Percentiles rank a stretch among this genome's conserved stretches.
Evolutionary conservation across 2,888 invertebrate species (phyloP).

Genomic region (Mechanitis mazaeus): DNA sequence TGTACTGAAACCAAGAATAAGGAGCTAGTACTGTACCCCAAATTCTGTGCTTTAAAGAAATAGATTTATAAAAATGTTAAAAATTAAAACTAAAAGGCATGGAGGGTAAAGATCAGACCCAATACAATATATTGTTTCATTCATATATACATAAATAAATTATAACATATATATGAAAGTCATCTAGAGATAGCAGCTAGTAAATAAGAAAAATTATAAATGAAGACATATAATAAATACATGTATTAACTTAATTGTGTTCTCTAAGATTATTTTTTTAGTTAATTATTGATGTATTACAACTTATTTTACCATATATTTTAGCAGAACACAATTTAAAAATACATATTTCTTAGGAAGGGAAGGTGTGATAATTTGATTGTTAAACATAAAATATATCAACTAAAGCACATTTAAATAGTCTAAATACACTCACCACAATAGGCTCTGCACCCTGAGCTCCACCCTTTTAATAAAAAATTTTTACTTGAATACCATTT

Average conservation of each 20-base stretch:
- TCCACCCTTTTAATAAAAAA: constrained; percentile 80
- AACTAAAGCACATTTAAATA: constrained; percentile 40
- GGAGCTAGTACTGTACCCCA: too few relatives aligned
- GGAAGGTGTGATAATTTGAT: constrained; percentile 30
- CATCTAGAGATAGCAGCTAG: constrained; percentile 74
- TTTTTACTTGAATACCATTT: constrained; percentile 33
- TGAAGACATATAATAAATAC: background rate
- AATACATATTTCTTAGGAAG: constrained; percentile 12
- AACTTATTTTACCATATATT: background rate
- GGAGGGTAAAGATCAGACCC: constrained; percentile 35
- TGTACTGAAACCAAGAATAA: too few relatives aligned
- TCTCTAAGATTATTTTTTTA: constrained; percentile 6
- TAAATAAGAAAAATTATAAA: constrained; percentile 22
- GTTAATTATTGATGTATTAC: background rate
- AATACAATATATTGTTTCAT: constrained; percentile 40
- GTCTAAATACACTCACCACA: constrained; percentile 86
- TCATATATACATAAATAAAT: too few relatives aligned
- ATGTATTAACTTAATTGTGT: background rate
- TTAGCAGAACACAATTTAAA: constrained; percentile 14
- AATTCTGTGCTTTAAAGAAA: constrained; percentile 16
- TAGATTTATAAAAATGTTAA: constrained; percentile 32
- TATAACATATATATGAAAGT: constrained; percentile 38
- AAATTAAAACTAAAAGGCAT: constrained; percentile 31
- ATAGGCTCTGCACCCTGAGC: constrained; percentile 95
- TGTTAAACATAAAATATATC: constrained; percentile 29